These are phyloP conservation scores for Cryptus viduatorius DNA, from an alignment of 2,888 invertebrate species.

Conservation along the genomic window DNA sequence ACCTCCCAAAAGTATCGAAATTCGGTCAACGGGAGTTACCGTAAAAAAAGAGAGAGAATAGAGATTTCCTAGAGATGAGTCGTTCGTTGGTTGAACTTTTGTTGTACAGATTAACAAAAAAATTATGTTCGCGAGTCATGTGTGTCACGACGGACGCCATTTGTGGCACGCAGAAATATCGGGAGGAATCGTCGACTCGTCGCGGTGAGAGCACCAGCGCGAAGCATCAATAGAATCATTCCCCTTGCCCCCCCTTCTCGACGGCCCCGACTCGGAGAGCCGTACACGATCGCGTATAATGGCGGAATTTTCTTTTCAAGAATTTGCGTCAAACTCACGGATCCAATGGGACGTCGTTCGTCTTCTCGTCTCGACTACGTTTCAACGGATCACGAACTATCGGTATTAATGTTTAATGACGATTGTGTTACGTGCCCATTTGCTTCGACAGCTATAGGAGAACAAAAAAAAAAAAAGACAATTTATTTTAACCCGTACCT, in stretches of 20 bases:
- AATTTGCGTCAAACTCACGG: constrained; percentile 77
- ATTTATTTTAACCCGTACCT: constrained; percentile 86
- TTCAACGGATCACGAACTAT: constrained; percentile 64
- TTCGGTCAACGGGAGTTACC: no score
- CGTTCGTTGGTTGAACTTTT: neutral
- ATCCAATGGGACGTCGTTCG: constrained; percentile 70
- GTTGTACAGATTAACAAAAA: neutral
- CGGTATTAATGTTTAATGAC: constrained; percentile 30
- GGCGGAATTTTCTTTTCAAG: constrained; percentile 69
- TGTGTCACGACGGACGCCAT: constrained; percentile 80
- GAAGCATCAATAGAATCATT: constrained; percentile 42
- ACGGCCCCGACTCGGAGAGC: constrained; percentile 26
- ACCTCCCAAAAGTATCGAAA: no score
- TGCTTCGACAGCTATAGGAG: constrained; percentile 28
- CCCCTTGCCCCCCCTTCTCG: constrained; percentile 12
- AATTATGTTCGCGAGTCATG: constrained; percentile 30
- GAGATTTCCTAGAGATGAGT: neutral
- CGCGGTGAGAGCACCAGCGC: neutral
- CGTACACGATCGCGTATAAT: constrained; percentile 68
- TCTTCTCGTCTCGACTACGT: constrained; percentile 68
- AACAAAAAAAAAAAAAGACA: constrained; percentile 42
- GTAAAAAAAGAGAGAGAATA: no score
- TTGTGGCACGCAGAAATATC: constrained; percentile 72
- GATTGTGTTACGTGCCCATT: constrained; percentile 72
- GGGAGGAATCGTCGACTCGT: neutral